A percentile compares a stretch with the other conserved stretches of the same genome.
These are phyloP conservation scores for Enoplosus armatus DNA, from an alignment of 2,797 vertebrate species.

Conservation along the genomic window DNA sequence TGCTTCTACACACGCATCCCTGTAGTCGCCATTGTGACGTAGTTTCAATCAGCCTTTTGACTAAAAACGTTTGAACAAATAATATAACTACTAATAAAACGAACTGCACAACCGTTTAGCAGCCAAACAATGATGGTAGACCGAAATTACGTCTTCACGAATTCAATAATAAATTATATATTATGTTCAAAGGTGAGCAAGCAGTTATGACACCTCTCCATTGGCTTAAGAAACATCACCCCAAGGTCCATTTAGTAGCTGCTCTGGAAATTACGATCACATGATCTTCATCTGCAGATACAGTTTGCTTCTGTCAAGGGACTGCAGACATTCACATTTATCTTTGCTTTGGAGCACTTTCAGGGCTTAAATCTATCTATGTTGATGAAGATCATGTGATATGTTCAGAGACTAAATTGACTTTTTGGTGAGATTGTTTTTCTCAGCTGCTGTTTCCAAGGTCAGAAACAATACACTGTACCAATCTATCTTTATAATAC, in stretches of 20 bases:
- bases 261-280: not conserved
- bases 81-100: too few relatives aligned
- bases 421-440: not conserved
- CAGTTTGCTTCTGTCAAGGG: not conserved
- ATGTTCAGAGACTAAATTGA: not conserved
- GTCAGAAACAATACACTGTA: not conserved
- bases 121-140: too few relatives aligned
- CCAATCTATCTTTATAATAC: not conserved
- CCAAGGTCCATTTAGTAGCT: not conserved
- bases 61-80: not conserved
- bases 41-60: not conserved
- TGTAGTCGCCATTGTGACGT: not conserved
- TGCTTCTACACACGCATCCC: too few relatives aligned
- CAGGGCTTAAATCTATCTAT: not conserved
- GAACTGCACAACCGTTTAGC: too few relatives aligned
- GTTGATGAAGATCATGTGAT: not conserved
- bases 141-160: too few relatives aligned
- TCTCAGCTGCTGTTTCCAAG: not conserved
- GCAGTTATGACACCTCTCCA: too few relatives aligned
- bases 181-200: too few relatives aligned
- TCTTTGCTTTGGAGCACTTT: not conserved
- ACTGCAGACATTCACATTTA: not conserved
- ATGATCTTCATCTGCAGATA: not conserved
- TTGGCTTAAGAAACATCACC: too few relatives aligned
- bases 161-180: too few relatives aligned